Percentiles rank a stretch among this genome's conserved stretches.
These are phyloP conservation scores for Sclerurus mexicanus DNA, from an alignment of 2,113 vertebrate species.

Conservation along the genomic window DNA sequence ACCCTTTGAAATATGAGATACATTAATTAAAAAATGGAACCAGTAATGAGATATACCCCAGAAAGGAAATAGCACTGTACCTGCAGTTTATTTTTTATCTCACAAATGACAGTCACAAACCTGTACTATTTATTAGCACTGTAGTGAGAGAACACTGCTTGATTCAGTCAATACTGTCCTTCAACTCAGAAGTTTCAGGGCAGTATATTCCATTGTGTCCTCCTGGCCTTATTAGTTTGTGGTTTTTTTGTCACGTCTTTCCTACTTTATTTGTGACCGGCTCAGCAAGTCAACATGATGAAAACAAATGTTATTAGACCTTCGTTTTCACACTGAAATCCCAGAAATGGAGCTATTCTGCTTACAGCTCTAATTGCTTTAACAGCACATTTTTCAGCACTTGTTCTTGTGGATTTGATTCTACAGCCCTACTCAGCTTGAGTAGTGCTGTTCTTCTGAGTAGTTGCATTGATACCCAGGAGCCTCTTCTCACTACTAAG, in stretches of 20 bases:
- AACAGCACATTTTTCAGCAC: neutral
- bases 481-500: neutral
- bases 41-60: neutral
- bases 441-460: neutral
- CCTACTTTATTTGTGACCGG: neutral
- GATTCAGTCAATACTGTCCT: neutral
- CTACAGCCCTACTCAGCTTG: neutral
- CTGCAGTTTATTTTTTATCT: neutral
- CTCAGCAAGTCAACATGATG: neutral
- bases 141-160: neutral
- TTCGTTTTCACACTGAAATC: constrained; percentile 9
- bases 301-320: constrained; percentile 21
- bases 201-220: neutral
- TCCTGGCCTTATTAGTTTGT: neutral
- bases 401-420: neutral
- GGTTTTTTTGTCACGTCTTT: accelerated
- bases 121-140: neutral
- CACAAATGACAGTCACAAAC: neutral
- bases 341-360: neutral
- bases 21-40: neutral
- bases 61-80: neutral
- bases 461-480: neutral
- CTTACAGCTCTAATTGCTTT: constrained; percentile 23
- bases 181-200: neutral
- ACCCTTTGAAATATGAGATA: neutral